These are phyloP conservation scores for Palythoa caribaeorum DNA, from an alignment of 92 coral and sea anemone genomes.

Conservation along the genomic window DNA sequence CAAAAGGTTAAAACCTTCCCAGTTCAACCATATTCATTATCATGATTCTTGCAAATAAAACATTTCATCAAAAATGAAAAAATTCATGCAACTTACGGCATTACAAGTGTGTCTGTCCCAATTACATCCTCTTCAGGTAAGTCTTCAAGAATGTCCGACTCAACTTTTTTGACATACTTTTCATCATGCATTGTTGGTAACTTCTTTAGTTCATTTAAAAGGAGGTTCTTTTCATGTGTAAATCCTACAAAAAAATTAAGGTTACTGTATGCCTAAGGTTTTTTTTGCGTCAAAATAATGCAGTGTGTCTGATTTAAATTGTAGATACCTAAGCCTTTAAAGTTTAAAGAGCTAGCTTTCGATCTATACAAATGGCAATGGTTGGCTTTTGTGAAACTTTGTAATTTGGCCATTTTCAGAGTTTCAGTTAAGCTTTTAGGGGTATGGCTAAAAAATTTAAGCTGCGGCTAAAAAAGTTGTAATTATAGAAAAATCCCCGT, in stretches of 20 bases:
- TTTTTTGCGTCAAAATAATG: not conserved
- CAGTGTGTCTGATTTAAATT: too few species aligned
- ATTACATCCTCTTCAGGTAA: constrained; percentile 82
- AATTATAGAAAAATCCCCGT: too few species aligned
- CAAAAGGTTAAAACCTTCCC: too few species aligned
- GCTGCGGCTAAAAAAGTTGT: too few species aligned
- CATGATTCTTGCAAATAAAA: not conserved
- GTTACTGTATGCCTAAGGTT: not conserved
- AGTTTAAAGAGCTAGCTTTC: too few species aligned
- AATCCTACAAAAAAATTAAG: constrained; percentile 56
- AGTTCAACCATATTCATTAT: too few species aligned
- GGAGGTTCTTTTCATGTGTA: constrained; percentile 74
- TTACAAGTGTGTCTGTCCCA: constrained; percentile 84
- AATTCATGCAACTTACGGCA: constrained; percentile 84
- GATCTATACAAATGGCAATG: too few species aligned
- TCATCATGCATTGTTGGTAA: constrained; percentile 92
- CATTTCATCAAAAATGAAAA: not conserved
- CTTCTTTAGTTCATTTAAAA: constrained; percentile 78
- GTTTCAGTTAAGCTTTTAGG: too few species aligned
- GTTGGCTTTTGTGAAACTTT: too few species aligned
- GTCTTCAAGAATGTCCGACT: constrained; percentile 77
- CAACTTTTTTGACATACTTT: constrained; percentile 74
- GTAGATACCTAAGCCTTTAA: too few species aligned
- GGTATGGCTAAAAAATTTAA: too few species aligned
- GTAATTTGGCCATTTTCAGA: too few species aligned